A percentile compares a stretch with the other conserved stretches of the same genome.
These are phyloP conservation scores for Aphrophora alni DNA, from an alignment of 2,888 invertebrate genomes.

Conservation along the genomic window DNA sequence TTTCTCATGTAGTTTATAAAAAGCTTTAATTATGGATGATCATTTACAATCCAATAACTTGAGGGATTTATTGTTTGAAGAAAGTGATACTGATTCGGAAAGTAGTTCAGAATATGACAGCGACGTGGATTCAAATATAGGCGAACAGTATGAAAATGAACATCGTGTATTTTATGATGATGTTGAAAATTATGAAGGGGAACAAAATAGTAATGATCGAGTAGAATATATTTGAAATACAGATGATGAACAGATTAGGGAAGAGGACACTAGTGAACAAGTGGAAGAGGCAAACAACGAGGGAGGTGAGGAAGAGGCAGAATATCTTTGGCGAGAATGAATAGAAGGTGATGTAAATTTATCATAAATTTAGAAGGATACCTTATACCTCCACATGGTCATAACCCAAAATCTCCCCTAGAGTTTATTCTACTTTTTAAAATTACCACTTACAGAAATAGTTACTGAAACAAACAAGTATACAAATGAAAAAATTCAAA, in stretches of 20 bases:
- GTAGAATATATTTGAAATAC: neutral
- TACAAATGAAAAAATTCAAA: neutral
- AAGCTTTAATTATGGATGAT: too few species aligned
- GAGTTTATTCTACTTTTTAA: neutral
- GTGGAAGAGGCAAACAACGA: neutral
- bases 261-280: neutral
- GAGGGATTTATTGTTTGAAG: neutral
- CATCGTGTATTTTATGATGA: neutral
- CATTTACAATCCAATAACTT: neutral
- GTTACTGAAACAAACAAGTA: neutral
- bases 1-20: too few species aligned
- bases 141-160: neutral
- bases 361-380: neutral
- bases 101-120: neutral
- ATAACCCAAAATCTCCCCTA: neutral
- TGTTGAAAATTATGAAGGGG: neutral
- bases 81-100: neutral
- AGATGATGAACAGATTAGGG: neutral
- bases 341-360: neutral
- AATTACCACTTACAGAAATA: neutral
- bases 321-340: neutral
- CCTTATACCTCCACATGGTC: neutral
- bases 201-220: neutral
- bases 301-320: neutral
- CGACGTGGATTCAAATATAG: neutral